These are phyloP conservation scores for Nebria salina DNA, from an alignment of 2,888 invertebrate genomes.

Conservation along the genomic window DNA sequence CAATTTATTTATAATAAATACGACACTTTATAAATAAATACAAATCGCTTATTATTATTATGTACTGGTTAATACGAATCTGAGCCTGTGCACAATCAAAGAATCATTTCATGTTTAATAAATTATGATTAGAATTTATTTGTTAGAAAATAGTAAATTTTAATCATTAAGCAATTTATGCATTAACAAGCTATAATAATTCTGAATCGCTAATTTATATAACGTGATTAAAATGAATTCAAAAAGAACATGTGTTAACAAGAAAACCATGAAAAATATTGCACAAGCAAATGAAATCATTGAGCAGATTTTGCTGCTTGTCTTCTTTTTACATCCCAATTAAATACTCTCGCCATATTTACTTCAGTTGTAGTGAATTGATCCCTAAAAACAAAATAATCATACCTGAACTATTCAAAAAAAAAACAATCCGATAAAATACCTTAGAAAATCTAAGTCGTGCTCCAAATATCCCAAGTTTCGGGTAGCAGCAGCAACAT, in stretches of 20 bases:
- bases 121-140: no score
- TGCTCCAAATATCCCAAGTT: slow-evolving; percentile 87
- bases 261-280: neutral
- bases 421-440: slow-evolving; percentile 4
- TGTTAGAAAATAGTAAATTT: neutral
- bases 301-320: slow-evolving; percentile 73
- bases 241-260: neutral
- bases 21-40: slow-evolving; percentile 45
- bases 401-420: no score
- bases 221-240: neutral
- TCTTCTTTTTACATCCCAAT: slow-evolving; percentile 96
- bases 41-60: slow-evolving; percentile 8
- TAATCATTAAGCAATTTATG: neutral
- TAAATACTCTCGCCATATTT: slow-evolving; percentile 97
- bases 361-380: slow-evolving; percentile 99
- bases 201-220: neutral
- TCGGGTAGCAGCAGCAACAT: slow-evolving; percentile 83
- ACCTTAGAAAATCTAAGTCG: slow-evolving; percentile 92
- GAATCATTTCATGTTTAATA: no score
- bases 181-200: neutral
- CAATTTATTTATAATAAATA: slow-evolving; percentile 45
- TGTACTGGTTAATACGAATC: neutral
- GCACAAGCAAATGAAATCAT: slow-evolving; percentile 16
- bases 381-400: slow-evolving; percentile 74
- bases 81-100: neutral